Evolutionary conservation across 2,113 vertebrate species (phyloP), one percentile per base, ranked within the genome.

Genomic region (Caranx ignobilis): DNA sequence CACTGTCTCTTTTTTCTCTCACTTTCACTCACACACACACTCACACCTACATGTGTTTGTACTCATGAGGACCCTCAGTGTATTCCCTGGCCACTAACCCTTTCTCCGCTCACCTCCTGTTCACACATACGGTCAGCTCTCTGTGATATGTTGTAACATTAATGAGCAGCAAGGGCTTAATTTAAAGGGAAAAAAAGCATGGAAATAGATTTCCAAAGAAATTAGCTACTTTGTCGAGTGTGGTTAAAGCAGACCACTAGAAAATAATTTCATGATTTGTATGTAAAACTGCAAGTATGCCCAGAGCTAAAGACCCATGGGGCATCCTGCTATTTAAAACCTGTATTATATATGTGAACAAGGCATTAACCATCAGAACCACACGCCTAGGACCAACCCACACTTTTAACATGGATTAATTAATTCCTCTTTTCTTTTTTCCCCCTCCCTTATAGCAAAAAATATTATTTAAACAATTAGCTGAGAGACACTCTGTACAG

Each of bases 21-120:
- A 26, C 55, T 15, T 19, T 18, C 74, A 60, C 75, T 13, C 47
- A 31, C 69, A 72, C 57, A 13, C 50, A 50, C 43, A 55, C 26
- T 56, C 4, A 62, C 57, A 8, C 37, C 8, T 6, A 19, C 55
- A 82, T 68, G 18, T 62, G 64, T 34, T 77, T 60, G 60, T 63
- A 63, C 56, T 74, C 67, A 56, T 63, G 37, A 81, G 60, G 26
- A 77, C 21, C n/a, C 26, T 16, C 65, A 21, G 13, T 32, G 43
- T 76, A 74, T 70, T 86, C 56, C 56, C 54, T 39, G 69, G 41
- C 37, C 60, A 43, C 43, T 31, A 73, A 76, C 50, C 57, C 52
- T 39, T 52, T 32, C 18, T 26, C 26, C 1, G 26, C n/a, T 21
- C n/a, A 54, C 67, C 65, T 79, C 32, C 3, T 0, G 12, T 60